Conservation (phyloP, 2,888 invertebrate species). For the Dolichomitus sp. region DNA sequence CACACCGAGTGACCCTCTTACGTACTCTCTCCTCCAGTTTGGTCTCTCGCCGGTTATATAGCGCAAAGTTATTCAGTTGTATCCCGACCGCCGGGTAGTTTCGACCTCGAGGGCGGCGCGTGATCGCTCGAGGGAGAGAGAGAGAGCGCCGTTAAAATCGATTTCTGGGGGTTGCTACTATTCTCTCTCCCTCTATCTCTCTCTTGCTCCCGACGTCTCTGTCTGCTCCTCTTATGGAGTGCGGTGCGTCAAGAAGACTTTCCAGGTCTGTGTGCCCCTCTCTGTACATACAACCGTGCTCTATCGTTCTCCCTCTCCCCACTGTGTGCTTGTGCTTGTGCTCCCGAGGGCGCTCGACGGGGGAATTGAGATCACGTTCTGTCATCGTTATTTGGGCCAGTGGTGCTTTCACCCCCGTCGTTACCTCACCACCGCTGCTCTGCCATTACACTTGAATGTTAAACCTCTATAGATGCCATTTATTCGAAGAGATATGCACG, state of each 20-base stretch:
- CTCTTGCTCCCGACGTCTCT: constrained; percentile 16
- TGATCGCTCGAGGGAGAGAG: constrained; percentile 26
- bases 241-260: constrained; percentile 57
- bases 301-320: constrained; percentile 36
- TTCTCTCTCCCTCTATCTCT: constrained; percentile 21
- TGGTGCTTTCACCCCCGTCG: constrained; percentile 57
- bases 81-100: constrained; percentile 43
- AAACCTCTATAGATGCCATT: constrained; percentile 28
- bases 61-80: constrained; percentile 43
- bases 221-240: constrained; percentile 37
- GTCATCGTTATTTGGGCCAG: constrained; percentile 62
- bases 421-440: constrained; percentile 43
- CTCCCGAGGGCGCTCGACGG: constrained; percentile 41
- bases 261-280: constrained; percentile 23
- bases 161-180: constrained; percentile 50
- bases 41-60: constrained; percentile 6
- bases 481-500: constrained; percentile 2
- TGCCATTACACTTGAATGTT: constrained; percentile 57
- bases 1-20: constrained; percentile 50
- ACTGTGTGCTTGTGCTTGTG: constrained; percentile 18
- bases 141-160: constrained; percentile 61
- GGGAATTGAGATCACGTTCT: constrained; percentile 50
- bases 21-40: background rate
- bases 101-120: constrained; percentile 37
- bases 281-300: background rate